phyloP scores from a whole-genome alignment of 1,140 invertebrate species.

The Hyposmocoma kahamanoa region DNA sequence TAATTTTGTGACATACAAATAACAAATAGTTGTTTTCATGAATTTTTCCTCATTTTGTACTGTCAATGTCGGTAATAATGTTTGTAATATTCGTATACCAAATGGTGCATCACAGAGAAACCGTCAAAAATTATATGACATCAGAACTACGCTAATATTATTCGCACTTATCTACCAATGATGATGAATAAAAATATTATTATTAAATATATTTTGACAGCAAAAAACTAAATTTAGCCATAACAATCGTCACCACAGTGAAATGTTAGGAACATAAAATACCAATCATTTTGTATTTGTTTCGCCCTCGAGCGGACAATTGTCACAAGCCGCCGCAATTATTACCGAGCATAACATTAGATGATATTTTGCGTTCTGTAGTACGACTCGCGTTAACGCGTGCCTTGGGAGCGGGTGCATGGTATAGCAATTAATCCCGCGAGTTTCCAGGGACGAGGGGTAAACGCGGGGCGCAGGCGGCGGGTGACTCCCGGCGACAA shows the following conservation, averaged over 20 bases:
- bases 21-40: no score
- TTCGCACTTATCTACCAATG: no score
- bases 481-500: slow-evolving; percentile 55
- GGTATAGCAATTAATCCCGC: slow-evolving; percentile 62
- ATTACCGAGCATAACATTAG: slow-evolving; percentile 52
- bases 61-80: no score
- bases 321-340: slow-evolving; percentile 28
- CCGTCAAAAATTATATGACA: no score
- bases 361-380: slow-evolving; percentile 57
- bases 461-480: slow-evolving; percentile 18
- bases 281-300: not conserved
- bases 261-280: no score
- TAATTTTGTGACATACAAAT: no score
- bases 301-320: slow-evolving; percentile 5
- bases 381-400: slow-evolving; percentile 54
- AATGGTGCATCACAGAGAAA: no score
- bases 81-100: no score
- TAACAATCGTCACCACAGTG: not conserved
- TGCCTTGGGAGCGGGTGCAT: slow-evolving; percentile 51
- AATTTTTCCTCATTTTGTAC: no score
- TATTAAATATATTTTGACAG: not conserved
- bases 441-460: slow-evolving; percentile 12
- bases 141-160: no score
- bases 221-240: not conserved
- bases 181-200: no score